Base-by-base conservation (phyloP, 1,140 invertebrate genomes). In the Pemphigus obesinymphae region DNA sequence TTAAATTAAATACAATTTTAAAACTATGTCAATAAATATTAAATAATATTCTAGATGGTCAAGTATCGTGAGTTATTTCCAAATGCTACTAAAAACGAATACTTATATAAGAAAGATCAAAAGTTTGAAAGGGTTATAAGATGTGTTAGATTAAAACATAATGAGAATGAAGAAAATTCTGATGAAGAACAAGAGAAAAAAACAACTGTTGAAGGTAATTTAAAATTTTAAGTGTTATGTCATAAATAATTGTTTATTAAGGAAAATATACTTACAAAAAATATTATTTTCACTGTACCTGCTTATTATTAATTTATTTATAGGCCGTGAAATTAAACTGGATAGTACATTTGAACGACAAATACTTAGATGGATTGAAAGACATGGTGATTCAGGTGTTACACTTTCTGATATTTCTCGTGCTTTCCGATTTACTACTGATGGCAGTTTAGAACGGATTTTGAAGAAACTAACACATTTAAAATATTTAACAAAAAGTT, bases 11-110 rank as follows among this genome's bases (percentile, higher is more conserved):
- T 29, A 10, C 4, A 37, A 43, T 23, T 72, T 40, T 66, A 31
- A 26, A 23, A 40, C 13, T 50, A n/a, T 50, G 6, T 50, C 13
- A 50, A 23, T 82, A 11, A 31, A 48, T 66, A 50, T 40, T 5
- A 43, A 48, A 48, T 23, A 63, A 29, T 84, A 66, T 70, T 83
- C 43, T 7, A 61, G 80, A 84, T 80, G 50, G 50, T 82, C 82
- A 88, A 89, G 0, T 92, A 91, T 84, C 87, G 90, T 84, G 87
- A 87, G 6, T 84, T 92, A 10, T 91, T 91, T 87, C 91, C 91
- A 29, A 86, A 91, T 83, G 89, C 91, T 3, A 82, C 84, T 5
- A 84, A 86, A 34, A 86, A 85, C 6, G 90, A 92, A 83, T 91
- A 88, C 87, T 88, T 88, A 84, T 86, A 86, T 15, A 91, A 91